Evolutionary conservation across 2,113 vertebrate species (phyloP).

Genomic region (Chiloscyllium plagiosum): DNA sequence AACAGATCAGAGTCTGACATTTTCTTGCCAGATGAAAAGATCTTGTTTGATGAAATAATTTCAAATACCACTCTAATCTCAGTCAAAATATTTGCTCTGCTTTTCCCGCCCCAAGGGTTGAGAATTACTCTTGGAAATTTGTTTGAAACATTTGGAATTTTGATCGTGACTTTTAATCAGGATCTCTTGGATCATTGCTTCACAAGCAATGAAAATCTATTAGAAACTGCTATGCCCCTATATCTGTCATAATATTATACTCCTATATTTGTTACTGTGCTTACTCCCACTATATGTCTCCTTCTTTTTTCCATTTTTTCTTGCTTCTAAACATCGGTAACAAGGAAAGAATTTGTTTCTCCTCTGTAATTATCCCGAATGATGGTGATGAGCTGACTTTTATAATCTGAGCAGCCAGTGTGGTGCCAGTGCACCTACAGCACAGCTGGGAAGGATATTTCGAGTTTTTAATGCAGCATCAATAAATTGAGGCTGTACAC

Average conservation of each 20-base stretch:
- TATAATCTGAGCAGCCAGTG: background rate
- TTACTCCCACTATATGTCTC: background rate
- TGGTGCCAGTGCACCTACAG: no score
- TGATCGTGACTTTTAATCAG: background rate
- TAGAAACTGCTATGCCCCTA: background rate
- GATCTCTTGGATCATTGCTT: background rate
- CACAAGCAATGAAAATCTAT: background rate
- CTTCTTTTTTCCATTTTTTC: background rate
- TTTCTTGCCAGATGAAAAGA: background rate
- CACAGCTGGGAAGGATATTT: background rate
- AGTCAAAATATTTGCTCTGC: background rate
- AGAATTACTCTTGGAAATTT: background rate
- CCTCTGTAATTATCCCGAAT: background rate
- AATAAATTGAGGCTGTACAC: background rate
- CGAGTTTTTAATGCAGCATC: background rate
- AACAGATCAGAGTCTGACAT: background rate
- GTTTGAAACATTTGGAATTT: background rate
- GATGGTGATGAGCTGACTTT: background rate
- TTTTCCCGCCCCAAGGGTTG: background rate
- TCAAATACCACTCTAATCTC: background rate
- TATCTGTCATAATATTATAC: background rate
- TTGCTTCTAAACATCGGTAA: background rate
- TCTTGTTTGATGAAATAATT: background rate
- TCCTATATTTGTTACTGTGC: background rate
- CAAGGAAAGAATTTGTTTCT: background rate